Evolutionary conservation across 1,140 invertebrate genomes (phyloP), one percentile per base, ranked within the genome.

Genomic region (Ptiloglossa arizonensis): DNA sequence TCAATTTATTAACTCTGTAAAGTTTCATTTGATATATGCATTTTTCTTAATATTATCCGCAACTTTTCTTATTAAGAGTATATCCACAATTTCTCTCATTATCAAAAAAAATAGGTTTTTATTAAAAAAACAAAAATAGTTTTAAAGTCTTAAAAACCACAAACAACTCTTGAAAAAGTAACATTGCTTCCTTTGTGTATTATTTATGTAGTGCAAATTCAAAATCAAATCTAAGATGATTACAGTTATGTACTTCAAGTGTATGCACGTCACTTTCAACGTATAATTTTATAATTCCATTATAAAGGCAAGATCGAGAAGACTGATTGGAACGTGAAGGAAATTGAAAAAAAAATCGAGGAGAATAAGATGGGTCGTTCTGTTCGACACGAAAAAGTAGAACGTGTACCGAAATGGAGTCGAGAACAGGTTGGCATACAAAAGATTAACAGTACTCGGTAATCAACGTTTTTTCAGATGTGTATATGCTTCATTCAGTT

Each of bases 281-380:
- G 19, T 27, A 11, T 29, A 22, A 54, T 24, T 74, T 64, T 69
- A 71, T 72, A 57, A n/a, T n/a, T n/a, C 6, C 56, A 35, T 60
- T 75, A 22, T 76, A 27, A 60, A 94, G 94, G 97, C 82, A 97
- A 97, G 93, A 97, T 98, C 68, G 96, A 98, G 87, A 96, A 96
- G 80, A 96, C 95, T 54, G 97, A 98, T 92, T 98, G 97, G 97
- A 98, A 98, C 91, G 95, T 98, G 5, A 96, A 97, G 80, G 95
- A 97, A 89, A 97, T 98, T 32, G 97, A 98, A 87, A 96, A 97
- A 85, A 98, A 98, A 93, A 97, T 98, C 9, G 94, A 96, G 85
- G 96, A 97, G 90, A 97, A 96, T 83, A 96, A 96, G 89, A 94
- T 96, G 87, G 95, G 96, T 24, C 93, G 95, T 80, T 93, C 94